Evolutionary conservation across 2,797 vertebrate species (phyloP).

Genomic region (Gymnopithys bicolor): DNA sequence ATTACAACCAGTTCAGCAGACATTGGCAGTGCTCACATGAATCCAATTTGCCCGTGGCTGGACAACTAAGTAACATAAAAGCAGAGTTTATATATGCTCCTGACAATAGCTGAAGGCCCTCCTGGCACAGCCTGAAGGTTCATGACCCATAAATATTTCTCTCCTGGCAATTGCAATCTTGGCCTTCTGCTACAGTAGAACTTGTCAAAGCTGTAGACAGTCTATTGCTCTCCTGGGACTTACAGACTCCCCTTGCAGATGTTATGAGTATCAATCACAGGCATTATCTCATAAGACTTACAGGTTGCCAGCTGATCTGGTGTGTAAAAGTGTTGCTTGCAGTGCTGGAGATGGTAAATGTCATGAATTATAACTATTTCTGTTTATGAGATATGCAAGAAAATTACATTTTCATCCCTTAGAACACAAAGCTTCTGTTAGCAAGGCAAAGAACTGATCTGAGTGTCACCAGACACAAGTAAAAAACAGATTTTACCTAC

Average conservation of each 20-base stretch:
- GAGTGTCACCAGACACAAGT: not conserved
- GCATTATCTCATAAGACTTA: slow-evolving; percentile 17
- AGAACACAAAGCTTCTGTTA: not conserved
- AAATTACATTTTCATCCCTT: not conserved
- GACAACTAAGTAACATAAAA: slow-evolving; percentile 24
- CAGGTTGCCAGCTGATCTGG: slow-evolving; percentile 25
- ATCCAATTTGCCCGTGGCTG: slow-evolving; percentile 18
- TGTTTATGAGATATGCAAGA: not conserved
- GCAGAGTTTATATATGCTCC: slow-evolving; percentile 19
- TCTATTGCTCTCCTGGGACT: slow-evolving; percentile 5
- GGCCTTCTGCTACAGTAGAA: slow-evolving; percentile 23
- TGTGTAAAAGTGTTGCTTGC: not conserved
- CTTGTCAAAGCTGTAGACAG: slow-evolving; percentile 47
- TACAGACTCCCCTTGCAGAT: slow-evolving; percentile 31
- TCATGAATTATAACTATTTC: not conserved
- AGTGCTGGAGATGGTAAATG: not conserved
- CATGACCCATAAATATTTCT: slow-evolving; percentile 62
- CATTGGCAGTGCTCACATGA: slow-evolving; percentile 11
- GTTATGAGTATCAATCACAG: slow-evolving; percentile 11
- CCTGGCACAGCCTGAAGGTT: slow-evolving; percentile 47
- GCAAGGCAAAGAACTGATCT: not conserved
- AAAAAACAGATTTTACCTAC: not conserved
- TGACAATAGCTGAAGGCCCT: slow-evolving; percentile 46
- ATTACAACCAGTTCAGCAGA: not conserved
- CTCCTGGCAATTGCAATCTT: slow-evolving; percentile 39